A percentile compares a stretch with the other conserved stretches of the same genome.
Conservation (phyloP, 2,113 vertebrate species). For the Oncorhynchus clarkii region DNA sequence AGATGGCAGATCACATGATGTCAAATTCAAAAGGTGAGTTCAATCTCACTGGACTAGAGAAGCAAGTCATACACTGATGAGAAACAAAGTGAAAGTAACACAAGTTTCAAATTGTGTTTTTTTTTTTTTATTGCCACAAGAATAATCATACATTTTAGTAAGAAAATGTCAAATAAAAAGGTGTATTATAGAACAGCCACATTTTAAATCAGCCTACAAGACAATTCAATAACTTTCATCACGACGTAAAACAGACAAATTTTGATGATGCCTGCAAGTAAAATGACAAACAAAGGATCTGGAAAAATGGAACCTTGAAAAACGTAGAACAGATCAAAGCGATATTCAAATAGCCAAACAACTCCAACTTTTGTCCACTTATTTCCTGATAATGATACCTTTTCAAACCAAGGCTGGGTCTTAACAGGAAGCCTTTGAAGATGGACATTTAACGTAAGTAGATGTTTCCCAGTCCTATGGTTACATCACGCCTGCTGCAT, state of each 20-base stretch:
- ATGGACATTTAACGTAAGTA: too few species aligned
- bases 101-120: slow-evolving; percentile 6
- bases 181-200: slow-evolving; percentile 39
- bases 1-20: neutral
- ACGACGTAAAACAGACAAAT: neutral
- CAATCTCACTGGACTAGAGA: neutral
- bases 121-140: slow-evolving; percentile 51
- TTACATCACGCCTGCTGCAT: neutral
- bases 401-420: neutral
- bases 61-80: neutral
- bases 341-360: neutral
- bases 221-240: slow-evolving; percentile 22
- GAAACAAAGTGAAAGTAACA: neutral
- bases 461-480: too few species aligned
- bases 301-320: neutral
- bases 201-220: slow-evolving; percentile 29
- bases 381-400: neutral
- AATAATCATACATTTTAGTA: slow-evolving; percentile 55
- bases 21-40: neutral
- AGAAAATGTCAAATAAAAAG: slow-evolving; percentile 52
- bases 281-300: slow-evolving; percentile 1
- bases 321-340: neutral
- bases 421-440: neutral
- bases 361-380: neutral
- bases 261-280: slow-evolving; percentile 9